These are phyloP conservation scores for Patagioenas fasciata DNA, from an alignment of 2,113 vertebrate species.

Conservation along the genomic window DNA sequence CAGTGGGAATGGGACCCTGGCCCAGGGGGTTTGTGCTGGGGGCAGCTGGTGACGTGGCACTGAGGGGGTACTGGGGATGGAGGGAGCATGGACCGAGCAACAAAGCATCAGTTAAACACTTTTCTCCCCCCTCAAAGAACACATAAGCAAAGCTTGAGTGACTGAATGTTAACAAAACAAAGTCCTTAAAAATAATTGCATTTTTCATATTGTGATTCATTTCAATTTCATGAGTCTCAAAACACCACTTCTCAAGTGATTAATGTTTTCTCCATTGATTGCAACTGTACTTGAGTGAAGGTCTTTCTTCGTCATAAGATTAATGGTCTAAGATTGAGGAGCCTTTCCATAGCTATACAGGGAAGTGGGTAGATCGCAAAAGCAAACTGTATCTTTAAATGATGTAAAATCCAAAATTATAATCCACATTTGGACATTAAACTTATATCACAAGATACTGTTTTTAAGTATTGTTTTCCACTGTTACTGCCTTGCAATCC, in stretches of 20 bases:
- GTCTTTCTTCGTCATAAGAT: background rate
- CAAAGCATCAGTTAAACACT: background rate
- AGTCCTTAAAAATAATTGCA: conserved; percentile 70
- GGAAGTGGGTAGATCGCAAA: background rate
- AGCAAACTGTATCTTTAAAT: background rate
- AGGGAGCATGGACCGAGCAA: background rate
- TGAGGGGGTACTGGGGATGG: fast-evolving
- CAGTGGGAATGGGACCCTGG: background rate
- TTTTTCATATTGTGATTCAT: conserved; percentile 73
- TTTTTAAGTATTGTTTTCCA: background rate
- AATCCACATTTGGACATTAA: background rate
- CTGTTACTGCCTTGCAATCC: background rate
- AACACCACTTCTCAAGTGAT: conserved; percentile 74
- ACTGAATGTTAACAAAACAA: conserved; percentile 72
- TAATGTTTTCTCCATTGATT: conserved; percentile 76
- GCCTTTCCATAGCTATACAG: background rate
- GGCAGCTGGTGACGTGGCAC: background rate
- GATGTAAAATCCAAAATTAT: background rate
- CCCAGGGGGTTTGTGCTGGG: no score
- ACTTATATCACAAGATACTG: background rate
- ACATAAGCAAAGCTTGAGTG: conserved; percentile 16
- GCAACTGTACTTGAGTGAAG: conserved; percentile 61
- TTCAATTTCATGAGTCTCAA: conserved; percentile 71
- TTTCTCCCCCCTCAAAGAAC: background rate
- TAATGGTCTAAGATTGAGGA: background rate